phyloP scores from a whole-genome alignment of 2,113 vertebrate genomes.

The Martes martes region DNA sequence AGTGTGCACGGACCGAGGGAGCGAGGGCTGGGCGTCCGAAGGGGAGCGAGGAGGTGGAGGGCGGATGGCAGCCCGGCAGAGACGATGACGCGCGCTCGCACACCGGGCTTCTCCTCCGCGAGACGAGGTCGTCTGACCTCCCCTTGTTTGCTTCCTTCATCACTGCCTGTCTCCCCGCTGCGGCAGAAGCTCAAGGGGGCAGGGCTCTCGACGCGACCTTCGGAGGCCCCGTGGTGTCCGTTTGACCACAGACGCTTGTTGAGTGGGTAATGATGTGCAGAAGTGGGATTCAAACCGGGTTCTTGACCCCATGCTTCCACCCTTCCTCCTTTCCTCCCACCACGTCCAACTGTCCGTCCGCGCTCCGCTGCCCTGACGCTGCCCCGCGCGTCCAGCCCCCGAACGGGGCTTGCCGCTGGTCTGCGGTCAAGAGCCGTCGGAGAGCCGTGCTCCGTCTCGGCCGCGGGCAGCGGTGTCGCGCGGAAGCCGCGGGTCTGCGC shows the following conservation, averaged over 20 bases:
- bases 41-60: fast-evolving
- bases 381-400: fast-evolving
- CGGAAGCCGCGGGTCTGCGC: fast-evolving
- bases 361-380: fast-evolving
- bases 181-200: fast-evolving
- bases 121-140: fast-evolving
- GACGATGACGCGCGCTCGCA: fast-evolving
- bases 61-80: fast-evolving
- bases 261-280: background rate
- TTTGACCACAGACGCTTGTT: fast-evolving
- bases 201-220: fast-evolving
- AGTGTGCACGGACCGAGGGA: fast-evolving
- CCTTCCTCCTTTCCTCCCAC: background rate
- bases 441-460: fast-evolving
- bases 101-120: fast-evolving
- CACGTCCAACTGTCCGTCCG: fast-evolving
- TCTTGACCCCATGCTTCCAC: background rate
- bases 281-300: background rate
- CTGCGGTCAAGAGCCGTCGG: fast-evolving
- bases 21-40: background rate
- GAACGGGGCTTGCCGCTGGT: fast-evolving
- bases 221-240: fast-evolving
- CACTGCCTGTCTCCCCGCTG: fast-evolving
- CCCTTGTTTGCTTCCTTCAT: fast-evolving
- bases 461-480: fast-evolving